Evolutionary conservation across 2,888 invertebrate genomes (phyloP).

Genomic region (Brachyptera putata): DNA sequence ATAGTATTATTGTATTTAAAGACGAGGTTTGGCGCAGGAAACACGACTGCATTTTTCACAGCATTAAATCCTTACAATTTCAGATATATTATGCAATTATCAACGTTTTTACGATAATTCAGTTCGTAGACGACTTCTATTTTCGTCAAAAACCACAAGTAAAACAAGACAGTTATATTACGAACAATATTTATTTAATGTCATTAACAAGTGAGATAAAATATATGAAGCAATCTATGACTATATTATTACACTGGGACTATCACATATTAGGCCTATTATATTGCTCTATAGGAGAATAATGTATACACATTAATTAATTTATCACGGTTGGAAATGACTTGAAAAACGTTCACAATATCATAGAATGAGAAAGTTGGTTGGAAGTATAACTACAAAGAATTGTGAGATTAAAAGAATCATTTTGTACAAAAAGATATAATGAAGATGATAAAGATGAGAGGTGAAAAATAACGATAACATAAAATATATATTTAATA

Average conservation of each 20-base stretch:
- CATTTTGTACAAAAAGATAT: slow-evolving; percentile 1
- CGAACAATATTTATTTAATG: slow-evolving; percentile 21
- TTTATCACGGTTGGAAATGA: no score
- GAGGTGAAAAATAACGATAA: background rate
- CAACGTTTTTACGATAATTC: no score
- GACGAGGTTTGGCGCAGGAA: no score
- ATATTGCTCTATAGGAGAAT: slow-evolving; percentile 2
- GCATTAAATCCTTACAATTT: no score
- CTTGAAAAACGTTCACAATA: background rate
- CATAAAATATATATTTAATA: background rate
- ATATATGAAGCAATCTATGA: slow-evolving; percentile 11
- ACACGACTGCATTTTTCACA: no score
- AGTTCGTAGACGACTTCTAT: no score
- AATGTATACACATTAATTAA: background rate
- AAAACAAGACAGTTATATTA: background rate
- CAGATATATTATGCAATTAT: no score
- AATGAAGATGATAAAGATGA: background rate
- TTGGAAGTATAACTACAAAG: background rate
- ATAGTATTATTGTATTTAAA: no score
- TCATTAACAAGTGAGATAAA: slow-evolving; percentile 16
- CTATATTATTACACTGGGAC: slow-evolving; percentile 14
- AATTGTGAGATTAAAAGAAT: background rate
- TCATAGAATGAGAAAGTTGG: background rate
- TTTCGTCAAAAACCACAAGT: no score
- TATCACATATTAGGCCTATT: slow-evolving; percentile 17